Base-by-base conservation (phyloP, 2,888 invertebrate genomes). In the Heliconius hortense region DNA sequence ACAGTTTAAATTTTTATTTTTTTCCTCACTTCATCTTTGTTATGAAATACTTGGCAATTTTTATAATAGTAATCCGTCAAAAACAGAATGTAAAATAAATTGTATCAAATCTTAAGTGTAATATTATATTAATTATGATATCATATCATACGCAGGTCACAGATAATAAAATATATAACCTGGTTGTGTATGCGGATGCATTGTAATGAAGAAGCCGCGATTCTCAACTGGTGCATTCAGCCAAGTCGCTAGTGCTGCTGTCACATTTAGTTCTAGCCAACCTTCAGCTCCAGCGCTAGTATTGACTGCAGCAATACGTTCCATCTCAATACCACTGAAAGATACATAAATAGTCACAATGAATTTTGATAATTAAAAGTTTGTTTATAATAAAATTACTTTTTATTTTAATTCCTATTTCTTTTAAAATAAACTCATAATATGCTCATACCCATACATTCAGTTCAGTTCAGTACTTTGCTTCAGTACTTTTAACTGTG, bases 251-350 rank as follows among this genome's bases (percentile, higher is more conserved):
- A 98, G 91, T 8, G 97, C 96, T 71, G 94, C 95, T 4, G 97
- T 98, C 62, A 98, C 96, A 88, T 98, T 98, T 80, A 98, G 89
- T 82, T 97, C 96, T 76, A 98, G 87, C 98, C 98, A 98, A 13
- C 98, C 98, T 80, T 97, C 96, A 78, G 96, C 96, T 60, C 95
- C 95, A 7, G 96, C 95, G n/a, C 96, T 97, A 0, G 97, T 97
- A 84, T 97, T 97, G 56, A 96, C 95, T 8, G 96, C 95, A 48
- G 97, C 96, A 26, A 97, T 94, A 79, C 96, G 95, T 86, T 97
- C 96, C 84, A 97, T 90, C 85, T 97, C 96, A 77, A 96, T 93
- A 84, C 96, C 96, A 13, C 97, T 97, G 86, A 5, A 80, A 80
- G n/a, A 7, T 80, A 80, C 18, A 39, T n/a, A 64, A 24, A 35